phyloP scores from a whole-genome alignment of 92 coral and sea anemone genomes.

The Isaurus tuberculatus region DNA sequence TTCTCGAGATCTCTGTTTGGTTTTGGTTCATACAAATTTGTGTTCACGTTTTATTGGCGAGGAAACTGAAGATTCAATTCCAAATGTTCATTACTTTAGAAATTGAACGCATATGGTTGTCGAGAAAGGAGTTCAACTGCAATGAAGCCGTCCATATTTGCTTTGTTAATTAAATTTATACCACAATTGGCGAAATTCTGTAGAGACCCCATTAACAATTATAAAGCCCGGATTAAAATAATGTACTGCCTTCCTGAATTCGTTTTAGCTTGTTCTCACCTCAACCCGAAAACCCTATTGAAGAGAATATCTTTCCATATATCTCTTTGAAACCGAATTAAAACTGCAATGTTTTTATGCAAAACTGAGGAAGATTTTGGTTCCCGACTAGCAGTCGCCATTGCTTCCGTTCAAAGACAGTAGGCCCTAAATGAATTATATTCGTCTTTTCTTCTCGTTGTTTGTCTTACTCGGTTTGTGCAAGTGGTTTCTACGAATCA shows the following conservation, averaged over 20 bases:
- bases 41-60: not conserved
- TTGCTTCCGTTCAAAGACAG: slow-evolving; percentile 59
- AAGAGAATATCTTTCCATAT: no score
- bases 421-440: slow-evolving; percentile 38
- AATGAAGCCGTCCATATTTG: slow-evolving; percentile 25
- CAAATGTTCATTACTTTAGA: slow-evolving; percentile 1
- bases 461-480: not conserved
- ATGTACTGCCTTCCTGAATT: slow-evolving; percentile 47
- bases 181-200: slow-evolving; percentile 43
- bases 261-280: slow-evolving; percentile 44
- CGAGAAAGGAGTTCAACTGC: slow-evolving; percentile 25
- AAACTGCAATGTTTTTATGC: not conserved
- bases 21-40: not conserved
- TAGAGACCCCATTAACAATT: slow-evolving; percentile 23
- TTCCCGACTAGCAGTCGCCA: slow-evolving; percentile 70
- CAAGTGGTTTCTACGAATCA: not conserved
- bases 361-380: slow-evolving; percentile 32
- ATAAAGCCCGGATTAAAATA: slow-evolving; percentile 33
- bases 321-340: no score
- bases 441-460: not conserved
- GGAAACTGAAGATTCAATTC: not conserved
- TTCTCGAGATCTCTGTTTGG: not conserved
- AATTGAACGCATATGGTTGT: slow-evolving; percentile 37
- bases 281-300: slow-evolving; percentile 11
- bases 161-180: slow-evolving; percentile 45